Percentiles rank a stretch among this genome's conserved stretches.
Conservation (phyloP, 2,797 vertebrate species). For the Iguana delicatissima region DNA sequence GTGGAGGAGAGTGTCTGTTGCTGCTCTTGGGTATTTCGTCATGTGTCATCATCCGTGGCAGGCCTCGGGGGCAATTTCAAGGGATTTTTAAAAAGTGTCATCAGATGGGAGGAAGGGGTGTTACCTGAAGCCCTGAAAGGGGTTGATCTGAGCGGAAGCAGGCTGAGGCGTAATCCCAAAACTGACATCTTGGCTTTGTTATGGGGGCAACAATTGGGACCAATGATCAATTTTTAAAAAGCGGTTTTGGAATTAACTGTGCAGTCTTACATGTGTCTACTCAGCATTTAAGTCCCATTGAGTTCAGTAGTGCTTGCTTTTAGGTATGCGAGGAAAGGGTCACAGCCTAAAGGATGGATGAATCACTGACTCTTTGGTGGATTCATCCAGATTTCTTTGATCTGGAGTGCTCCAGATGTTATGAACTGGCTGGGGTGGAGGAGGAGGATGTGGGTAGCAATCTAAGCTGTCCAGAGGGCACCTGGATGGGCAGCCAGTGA, state of each 20-base stretch:
- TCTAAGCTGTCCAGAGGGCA: not conserved
- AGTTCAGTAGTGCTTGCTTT: too few relatives aligned
- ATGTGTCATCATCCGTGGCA: constrained; percentile 34
- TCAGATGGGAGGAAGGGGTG: not conserved
- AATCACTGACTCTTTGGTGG: not conserved
- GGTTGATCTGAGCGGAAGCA: too few relatives aligned
- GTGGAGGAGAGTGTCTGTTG: not conserved
- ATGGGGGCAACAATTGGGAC: too few relatives aligned
- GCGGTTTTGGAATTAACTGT: not conserved
- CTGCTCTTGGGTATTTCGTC: constrained; percentile 34
- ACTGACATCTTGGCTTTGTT: not conserved
- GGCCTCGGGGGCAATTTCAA: constrained; percentile 4
- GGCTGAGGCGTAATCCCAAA: not conserved
- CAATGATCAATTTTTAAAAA: too few relatives aligned
- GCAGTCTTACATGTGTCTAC: not conserved
- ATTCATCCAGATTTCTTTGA: too few relatives aligned
- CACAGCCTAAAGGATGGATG: not conserved
- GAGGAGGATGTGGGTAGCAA: not conserved
- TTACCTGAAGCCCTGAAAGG: not conserved
- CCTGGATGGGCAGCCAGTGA: not conserved
- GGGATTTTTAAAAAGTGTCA: not conserved
- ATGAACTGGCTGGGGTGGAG: not conserved
- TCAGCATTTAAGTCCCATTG: not conserved
- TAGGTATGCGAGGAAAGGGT: not conserved
- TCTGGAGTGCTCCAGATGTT: not conserved